These are phyloP conservation scores for Ormyrus thymus DNA, from an alignment of 2,888 invertebrate species.

Conservation along the genomic window DNA sequence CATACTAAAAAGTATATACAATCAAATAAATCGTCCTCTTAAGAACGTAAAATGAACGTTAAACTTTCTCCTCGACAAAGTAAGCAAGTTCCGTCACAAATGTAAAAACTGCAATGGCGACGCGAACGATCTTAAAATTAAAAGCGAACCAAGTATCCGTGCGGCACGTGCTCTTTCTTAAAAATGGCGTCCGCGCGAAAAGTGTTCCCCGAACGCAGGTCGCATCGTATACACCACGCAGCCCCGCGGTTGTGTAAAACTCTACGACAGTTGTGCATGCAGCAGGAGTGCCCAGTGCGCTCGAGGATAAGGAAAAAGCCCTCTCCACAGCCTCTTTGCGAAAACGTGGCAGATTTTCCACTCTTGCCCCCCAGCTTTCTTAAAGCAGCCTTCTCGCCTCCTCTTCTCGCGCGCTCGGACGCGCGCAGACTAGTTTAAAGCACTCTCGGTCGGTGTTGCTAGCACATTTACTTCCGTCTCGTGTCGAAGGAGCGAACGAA, in stretches of 20 bases:
- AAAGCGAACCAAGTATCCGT: no score
- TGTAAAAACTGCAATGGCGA: no score
- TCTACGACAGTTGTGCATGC: not conserved
- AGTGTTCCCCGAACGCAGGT: not conserved
- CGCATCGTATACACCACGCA: not conserved
- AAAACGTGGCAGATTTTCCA: conserved; percentile 27
- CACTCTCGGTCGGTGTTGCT: no score
- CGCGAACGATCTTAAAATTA: no score
- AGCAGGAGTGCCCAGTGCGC: not conserved
- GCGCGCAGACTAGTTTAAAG: not conserved
- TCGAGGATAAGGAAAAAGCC: conserved; percentile 6
- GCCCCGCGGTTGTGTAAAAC: not conserved
- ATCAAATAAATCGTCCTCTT: no score
- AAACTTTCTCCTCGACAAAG: no score
- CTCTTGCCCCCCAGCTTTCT: not conserved
- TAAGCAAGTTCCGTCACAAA: no score
- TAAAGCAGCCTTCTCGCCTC: conserved; percentile 2
- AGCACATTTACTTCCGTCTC: no score
- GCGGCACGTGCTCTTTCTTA: not conserved
- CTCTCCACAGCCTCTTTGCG: not conserved
- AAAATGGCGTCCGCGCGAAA: not conserved
- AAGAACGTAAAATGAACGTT: no score
- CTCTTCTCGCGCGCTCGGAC: not conserved
- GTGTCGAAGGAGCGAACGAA: no score
- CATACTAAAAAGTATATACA: no score